Base-by-base conservation (phyloP, 2,797 vertebrate species). In the Danio albolineatus region DNA sequence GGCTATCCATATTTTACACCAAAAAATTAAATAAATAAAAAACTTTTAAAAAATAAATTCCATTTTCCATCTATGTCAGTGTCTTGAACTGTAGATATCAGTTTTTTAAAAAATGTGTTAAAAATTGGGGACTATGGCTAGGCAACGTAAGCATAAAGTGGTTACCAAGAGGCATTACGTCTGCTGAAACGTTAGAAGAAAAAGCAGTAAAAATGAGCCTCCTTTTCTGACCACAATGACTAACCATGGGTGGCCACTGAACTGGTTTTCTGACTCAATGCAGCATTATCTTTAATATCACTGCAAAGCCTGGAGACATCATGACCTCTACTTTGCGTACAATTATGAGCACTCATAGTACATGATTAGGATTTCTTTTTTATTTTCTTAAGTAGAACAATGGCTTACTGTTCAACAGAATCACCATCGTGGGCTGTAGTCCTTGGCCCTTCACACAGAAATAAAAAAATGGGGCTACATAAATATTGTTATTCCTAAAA, bases 401-500 rank as follows among this genome's bases (percentile, higher is more conserved):
- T 83, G 71, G 65, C 17, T 56, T 46, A 83, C 76, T 85, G 77
- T 86, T 86, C 69, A 72, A 77, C 57, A 48, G 59, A 85, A 70
- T 69, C 81, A 76, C 62, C 64, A 72, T 54, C 49, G 69, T 88
- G 79, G 72, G 61, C 70, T 59, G 59, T 61, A 85, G 75, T 66
- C 75, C 77, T 48, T 73, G 73, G 80, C 61, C 72, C 81, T 69
- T 78, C 69, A 75, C 77, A 78, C 69, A 82, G 65, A 90, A 83
- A 89, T 83, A 81, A 80, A 84, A n/a, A 83, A 88, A 85, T 43
- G 83, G 64, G 64, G 90, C 85, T 89, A 88, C 85, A 82, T 82
- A 91, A 90, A 89, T 90, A 88, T 91, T 87, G 89, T 88, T 88
- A 84, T 85, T 86, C 77, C 79, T 80, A 86, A 90, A 82, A 72